These are phyloP conservation scores for Eumaeus atala DNA, from an alignment of 1,140 invertebrate species.

Conservation along the genomic window DNA sequence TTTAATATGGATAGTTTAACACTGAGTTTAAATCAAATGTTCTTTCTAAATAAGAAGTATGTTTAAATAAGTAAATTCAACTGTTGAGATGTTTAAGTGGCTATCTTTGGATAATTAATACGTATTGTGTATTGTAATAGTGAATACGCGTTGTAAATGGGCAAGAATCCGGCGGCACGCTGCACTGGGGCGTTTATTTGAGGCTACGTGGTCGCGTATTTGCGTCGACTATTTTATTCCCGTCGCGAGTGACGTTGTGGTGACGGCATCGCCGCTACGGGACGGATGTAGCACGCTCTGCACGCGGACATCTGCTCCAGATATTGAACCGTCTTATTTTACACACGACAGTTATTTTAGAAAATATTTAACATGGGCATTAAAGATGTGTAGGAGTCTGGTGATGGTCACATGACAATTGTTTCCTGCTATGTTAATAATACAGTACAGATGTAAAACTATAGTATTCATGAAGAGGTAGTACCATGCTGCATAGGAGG, in stretches of 20 bases:
- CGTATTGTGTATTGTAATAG: neutral
- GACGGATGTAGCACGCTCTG: neutral
- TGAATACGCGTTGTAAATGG: neutral
- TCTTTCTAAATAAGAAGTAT: too few relatives aligned
- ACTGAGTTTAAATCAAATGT: neutral
- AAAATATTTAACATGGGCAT: too few relatives aligned
- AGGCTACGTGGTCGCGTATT: neutral
- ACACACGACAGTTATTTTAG: neutral
- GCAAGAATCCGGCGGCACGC: neutral
- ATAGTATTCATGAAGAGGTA: too few relatives aligned
- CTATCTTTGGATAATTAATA: neutral
- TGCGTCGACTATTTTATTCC: neutral
- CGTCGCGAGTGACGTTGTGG: neutral
- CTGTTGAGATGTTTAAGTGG: too few relatives aligned
- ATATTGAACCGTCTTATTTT: conserved; percentile 1
- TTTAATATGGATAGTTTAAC: neutral
- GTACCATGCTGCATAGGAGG: too few relatives aligned
- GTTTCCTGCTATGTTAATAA: too few relatives aligned
- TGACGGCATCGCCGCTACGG: neutral
- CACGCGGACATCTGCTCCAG: neutral
- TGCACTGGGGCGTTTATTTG: neutral
- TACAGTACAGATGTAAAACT: too few relatives aligned
- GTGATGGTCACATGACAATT: too few relatives aligned
- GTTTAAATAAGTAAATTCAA: too few relatives aligned
- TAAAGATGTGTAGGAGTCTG: too few relatives aligned